Evolutionary conservation across 2,113 vertebrate genomes (phyloP), one percentile per base, ranked within the genome.

Genomic region (Diphyllodes magnificus): DNA sequence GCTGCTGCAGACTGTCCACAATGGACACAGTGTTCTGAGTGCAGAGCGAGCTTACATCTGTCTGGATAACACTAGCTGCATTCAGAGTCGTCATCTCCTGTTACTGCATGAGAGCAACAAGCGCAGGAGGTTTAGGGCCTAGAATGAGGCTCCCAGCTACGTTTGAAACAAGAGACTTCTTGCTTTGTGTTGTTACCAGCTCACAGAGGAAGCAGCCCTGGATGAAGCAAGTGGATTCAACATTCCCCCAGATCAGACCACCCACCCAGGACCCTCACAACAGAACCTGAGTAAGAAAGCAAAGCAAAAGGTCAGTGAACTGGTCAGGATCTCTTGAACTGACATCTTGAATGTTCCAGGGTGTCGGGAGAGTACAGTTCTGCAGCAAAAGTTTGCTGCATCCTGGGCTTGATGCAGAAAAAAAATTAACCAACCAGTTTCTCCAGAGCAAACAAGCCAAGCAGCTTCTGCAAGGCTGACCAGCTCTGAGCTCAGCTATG

Each of bases 181-280:
- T 75, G 27, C 82, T 94, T 86, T 92, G 16, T 64, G 33, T 85
- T 92, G 50, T 83, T 80, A 37, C 49, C 84, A 99, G 99, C 98
- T 99, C 39, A 98, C 98, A 75, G 99, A 99, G 87, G 99, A 99
- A 96, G 97, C 98, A 80, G 97, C 97, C 14, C 90, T 99, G 81
- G 99, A 99, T 94, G 98, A 99, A 94, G 98, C 99, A 92, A 99
- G 99, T 87, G 99, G 99, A 83, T 99, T 99, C 96, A 99, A 99
- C 96, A 99, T 99, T 94, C 98, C 98, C n/a, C 97, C 96, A 42
- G 98, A 99, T 93, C 96, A 96, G 37, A 97, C 93, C 44, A 97
- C 95, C 33, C 97, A 97, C 5, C 93, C 90, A 94, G 98, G 97
- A 93, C 91, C 35, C 30, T 88, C 2, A 5, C 64, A 87, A 42